Conservation (phyloP, 2,797 vertebrate species). For the Lepus oiostolus region DNA sequence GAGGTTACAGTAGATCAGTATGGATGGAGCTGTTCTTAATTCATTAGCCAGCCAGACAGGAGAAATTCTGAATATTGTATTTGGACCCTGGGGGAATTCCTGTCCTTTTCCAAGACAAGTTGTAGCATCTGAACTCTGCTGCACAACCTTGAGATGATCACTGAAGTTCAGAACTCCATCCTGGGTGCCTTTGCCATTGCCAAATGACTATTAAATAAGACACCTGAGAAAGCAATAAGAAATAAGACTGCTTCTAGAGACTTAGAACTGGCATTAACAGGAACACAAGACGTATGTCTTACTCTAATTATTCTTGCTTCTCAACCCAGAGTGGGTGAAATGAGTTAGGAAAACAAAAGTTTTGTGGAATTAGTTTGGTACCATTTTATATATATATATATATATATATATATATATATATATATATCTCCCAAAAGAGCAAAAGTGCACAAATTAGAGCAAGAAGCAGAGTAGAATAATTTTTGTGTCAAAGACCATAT, state of each 20-base stretch:
- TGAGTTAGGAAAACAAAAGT: constrained; percentile 26
- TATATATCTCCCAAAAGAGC: not conserved
- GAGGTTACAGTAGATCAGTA: constrained; percentile 41
- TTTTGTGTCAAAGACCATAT: constrained; percentile 23
- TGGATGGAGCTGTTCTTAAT: constrained; percentile 56
- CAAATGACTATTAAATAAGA: constrained; percentile 63
- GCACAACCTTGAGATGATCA: constrained; percentile 56
- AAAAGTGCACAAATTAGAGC: constrained; percentile 1
- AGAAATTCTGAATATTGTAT: constrained; percentile 70
- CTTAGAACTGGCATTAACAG: constrained; percentile 29
- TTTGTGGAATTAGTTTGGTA: constrained; percentile 45
- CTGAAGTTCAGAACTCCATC: constrained; percentile 50
- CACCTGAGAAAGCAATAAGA: constrained; percentile 14
- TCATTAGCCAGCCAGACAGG: constrained; percentile 61
- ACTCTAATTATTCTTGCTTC: constrained; percentile 51
- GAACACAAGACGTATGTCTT: not conserved
- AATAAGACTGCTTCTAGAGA: constrained; percentile 37
- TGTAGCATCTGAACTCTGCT: constrained; percentile 20
- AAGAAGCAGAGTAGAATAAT: constrained; percentile 7
- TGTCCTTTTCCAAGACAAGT: constrained; percentile 55
- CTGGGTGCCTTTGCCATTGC: not conserved
- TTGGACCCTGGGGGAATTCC: constrained; percentile 47
- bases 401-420: no score
- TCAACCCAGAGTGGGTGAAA: constrained; percentile 28
- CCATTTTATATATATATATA: not conserved